Evolutionary conservation across 2,888 invertebrate genomes (phyloP).

Genomic region (Melieria omissa): DNA sequence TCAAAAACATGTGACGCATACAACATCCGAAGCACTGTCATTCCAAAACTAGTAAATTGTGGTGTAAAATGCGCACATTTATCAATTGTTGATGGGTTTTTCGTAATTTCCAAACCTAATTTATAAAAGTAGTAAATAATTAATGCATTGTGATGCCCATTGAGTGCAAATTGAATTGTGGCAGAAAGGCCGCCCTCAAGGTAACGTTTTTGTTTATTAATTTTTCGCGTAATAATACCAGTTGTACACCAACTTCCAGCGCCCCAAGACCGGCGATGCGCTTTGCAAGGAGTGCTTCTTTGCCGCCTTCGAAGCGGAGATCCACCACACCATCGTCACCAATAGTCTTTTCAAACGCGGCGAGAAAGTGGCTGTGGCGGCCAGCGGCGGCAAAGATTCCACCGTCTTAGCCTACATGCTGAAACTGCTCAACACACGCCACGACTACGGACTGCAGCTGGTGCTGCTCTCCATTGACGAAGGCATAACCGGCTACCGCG

Average conservation of each 20-base stretch:
- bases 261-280: conserved; percentile 91
- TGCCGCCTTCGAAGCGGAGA: conserved; percentile 92
- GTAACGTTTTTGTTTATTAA: conserved; percentile 64
- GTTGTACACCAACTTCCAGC: conserved; percentile 67
- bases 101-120: no score
- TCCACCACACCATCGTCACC: conserved; percentile 88
- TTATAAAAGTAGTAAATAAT: neutral
- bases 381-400: conserved; percentile 95
- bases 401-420: conserved; percentile 89
- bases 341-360: conserved; percentile 85
- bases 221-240: neutral
- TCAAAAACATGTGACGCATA: no score
- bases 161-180: conserved; percentile 77
- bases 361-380: conserved; percentile 91
- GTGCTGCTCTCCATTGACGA: conserved; percentile 96
- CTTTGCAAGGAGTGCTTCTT: conserved; percentile 96
- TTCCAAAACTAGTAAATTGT: no score
- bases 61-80: no score
- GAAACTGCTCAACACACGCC: conserved; percentile 88
- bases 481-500: conserved; percentile 95
- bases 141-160: conserved; percentile 72
- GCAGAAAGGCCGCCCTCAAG: conserved; percentile 80
- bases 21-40: no score
- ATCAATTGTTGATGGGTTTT: no score
- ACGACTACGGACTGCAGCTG: conserved; percentile 90